Base-by-base conservation (phyloP, 1,140 invertebrate genomes). In the Drosophila bocqueti region DNA sequence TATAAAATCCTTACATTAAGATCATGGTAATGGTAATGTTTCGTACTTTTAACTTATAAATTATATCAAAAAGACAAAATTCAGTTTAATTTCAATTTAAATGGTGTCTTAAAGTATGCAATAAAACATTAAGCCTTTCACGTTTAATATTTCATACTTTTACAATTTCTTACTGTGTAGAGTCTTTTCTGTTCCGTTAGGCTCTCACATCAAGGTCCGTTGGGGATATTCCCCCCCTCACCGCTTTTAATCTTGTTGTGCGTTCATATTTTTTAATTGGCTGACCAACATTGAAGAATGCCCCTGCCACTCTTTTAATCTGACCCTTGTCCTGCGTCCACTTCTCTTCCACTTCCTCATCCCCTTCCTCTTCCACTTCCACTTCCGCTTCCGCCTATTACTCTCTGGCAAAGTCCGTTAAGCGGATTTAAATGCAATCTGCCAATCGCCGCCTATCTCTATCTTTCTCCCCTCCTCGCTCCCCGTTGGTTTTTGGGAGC, bases 221-320 rank as follows among this genome's bases (percentile, higher is more conserved):
- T 26, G 54, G 66, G 46, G 24, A 31, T 38, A 52, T 38, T 73
- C 2, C 16, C 54, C 18, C 47, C 18, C 42, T 50, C 52, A 24
- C 67, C 54, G 52, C 54, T 61, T 72, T 73, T 73, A 73, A 76
- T 59, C 54, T 76, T 58, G 73, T 76, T 52, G 73, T 76, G 73
- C 73, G 73, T 76, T 76, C 72, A 77, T 77, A 76, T 76, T 77
- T 82, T 82, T 79, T 82, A 82, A 82, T 82, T 82, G 80, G 80
- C 80, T 68, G 68, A 83, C 80, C 68, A 61, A 46, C 71, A 68
- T 40, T 46, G 43, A 77, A 67, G 63, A 43, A 59, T 61, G 57
- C 62, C 54, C 40, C 69, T 34, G n/a, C 66, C 59, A 55, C 45
- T 38, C 52, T 54, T 55, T 76, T 55, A 66, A 54, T 67, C 62